A percentile compares a stretch with the other conserved stretches of the same genome.
Conservation (phyloP, 2,888 invertebrate species). For the Charanyca ferruginea region DNA sequence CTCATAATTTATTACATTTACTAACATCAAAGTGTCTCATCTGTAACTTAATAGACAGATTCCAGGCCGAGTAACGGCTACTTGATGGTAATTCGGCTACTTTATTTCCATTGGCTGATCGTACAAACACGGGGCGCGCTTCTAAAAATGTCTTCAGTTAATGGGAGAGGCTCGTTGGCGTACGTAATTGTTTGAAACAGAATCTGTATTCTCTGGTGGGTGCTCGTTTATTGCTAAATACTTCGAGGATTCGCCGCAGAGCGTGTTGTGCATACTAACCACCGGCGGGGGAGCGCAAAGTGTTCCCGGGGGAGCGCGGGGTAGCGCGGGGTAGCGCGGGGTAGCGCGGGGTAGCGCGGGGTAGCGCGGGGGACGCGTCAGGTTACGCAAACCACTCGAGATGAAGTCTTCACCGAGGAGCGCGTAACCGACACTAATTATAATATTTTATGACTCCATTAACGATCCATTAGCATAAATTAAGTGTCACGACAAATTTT, state of each 20-base stretch:
- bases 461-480: slow-evolving; percentile 87
- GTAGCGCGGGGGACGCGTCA: slow-evolving; percentile 13
- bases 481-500: slow-evolving; percentile 83
- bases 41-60: slow-evolving; percentile 54
- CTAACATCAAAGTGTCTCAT: slow-evolving; percentile 57
- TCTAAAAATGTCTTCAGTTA: slow-evolving; percentile 48
- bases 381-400: slow-evolving; percentile 26
- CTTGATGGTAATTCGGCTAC: slow-evolving; percentile 41
- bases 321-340: slow-evolving; percentile 18
- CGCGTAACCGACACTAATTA: slow-evolving; percentile 74
- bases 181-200: slow-evolving; percentile 47
- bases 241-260: slow-evolving; percentile 53
- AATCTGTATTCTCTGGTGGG: slow-evolving; percentile 56
- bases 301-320: slow-evolving; percentile 22
- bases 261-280: slow-evolving; percentile 58
- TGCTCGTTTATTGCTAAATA: slow-evolving; percentile 68
- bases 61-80: slow-evolving; percentile 20
- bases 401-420: slow-evolving; percentile 55
- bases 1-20: slow-evolving; percentile 60
- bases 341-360: slow-evolving; percentile 15
- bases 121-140: slow-evolving; percentile 10
- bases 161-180: slow-evolving; percentile 31
- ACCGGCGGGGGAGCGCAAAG: slow-evolving; percentile 8
- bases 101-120: slow-evolving; percentile 36
- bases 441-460: slow-evolving; percentile 79